phyloP scores from a whole-genome alignment of 2,113 vertebrate species.

The Pan paniscus region DNA sequence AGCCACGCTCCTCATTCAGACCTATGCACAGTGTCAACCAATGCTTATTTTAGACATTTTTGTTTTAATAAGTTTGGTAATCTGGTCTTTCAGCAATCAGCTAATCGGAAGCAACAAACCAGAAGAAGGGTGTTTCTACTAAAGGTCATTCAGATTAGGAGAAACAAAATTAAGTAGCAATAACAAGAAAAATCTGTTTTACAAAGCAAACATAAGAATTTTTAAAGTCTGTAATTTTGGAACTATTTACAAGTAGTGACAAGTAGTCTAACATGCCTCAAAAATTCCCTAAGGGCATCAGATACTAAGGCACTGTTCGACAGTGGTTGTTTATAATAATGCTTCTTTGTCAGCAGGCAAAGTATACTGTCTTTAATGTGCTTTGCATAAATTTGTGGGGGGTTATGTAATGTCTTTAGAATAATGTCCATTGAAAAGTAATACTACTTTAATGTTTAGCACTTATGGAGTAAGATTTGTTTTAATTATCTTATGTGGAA shows the following conservation, averaged over 20 bases:
- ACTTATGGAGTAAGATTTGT: background rate
- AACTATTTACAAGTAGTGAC: background rate
- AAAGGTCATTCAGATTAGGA: background rate
- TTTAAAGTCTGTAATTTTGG: background rate
- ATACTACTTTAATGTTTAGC: background rate
- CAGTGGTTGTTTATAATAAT: background rate
- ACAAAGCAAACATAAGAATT: background rate
- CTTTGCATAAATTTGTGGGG: background rate
- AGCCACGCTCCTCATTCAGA: background rate
- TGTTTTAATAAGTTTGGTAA: background rate
- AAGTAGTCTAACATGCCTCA: background rate
- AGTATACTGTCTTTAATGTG: background rate
- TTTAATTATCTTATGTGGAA: background rate
- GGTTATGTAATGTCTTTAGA: background rate
- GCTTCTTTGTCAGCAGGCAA: background rate
- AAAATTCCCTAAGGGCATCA: background rate
- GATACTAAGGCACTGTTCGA: background rate
- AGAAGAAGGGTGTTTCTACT: background rate
- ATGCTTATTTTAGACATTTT: background rate
- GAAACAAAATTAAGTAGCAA: background rate
- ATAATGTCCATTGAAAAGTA: background rate
- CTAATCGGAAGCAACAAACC: background rate
- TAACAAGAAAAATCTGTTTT: background rate
- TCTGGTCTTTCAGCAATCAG: background rate
- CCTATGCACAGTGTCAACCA: background rate